Conservation (phyloP, 2,888 invertebrate species). For the Dryobota labecula region DNA sequence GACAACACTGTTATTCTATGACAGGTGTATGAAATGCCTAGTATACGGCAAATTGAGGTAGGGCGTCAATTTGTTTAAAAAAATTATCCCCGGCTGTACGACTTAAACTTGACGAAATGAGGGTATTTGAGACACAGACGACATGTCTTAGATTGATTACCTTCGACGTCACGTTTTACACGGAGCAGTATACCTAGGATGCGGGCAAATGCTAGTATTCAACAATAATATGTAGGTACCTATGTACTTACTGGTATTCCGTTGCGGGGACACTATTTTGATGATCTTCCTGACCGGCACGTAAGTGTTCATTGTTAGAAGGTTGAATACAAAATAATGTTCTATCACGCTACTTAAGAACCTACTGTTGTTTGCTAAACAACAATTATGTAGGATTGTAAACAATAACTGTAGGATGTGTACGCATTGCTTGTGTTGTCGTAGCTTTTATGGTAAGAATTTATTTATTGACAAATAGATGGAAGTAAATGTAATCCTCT, state of each 20-base stretch:
- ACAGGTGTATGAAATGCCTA: not conserved
- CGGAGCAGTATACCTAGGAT: not conserved
- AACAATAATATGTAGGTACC: not conserved
- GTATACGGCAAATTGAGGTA: not conserved
- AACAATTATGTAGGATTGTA: not conserved
- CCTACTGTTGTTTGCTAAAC: slow-evolving; percentile 21
- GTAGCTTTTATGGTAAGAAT: slow-evolving; percentile 20
- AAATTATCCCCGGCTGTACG: not conserved
- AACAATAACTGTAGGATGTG: slow-evolving; percentile 42
- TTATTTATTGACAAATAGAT: slow-evolving; percentile 20
- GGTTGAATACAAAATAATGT: slow-evolving; percentile 10
- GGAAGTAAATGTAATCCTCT: not conserved
- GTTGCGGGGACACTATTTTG: slow-evolving; percentile 38
- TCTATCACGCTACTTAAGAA: not conserved
- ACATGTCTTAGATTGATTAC: too few species aligned
- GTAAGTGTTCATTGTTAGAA: slow-evolving; percentile 34
- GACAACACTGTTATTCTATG: not conserved
- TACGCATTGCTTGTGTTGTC: slow-evolving; percentile 34
- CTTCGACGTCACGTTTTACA: not conserved
- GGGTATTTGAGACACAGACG: not conserved
- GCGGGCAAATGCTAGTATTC: not conserved
- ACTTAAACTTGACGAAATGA: not conserved
- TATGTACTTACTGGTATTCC: slow-evolving; percentile 40
- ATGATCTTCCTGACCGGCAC: slow-evolving; percentile 46
- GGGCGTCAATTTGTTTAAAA: not conserved